Evolutionary conservation across 92 coral and sea anemone species (phyloP), one percentile per base, ranked within the genome.

Genomic region (Parazoanthus swiftii): DNA sequence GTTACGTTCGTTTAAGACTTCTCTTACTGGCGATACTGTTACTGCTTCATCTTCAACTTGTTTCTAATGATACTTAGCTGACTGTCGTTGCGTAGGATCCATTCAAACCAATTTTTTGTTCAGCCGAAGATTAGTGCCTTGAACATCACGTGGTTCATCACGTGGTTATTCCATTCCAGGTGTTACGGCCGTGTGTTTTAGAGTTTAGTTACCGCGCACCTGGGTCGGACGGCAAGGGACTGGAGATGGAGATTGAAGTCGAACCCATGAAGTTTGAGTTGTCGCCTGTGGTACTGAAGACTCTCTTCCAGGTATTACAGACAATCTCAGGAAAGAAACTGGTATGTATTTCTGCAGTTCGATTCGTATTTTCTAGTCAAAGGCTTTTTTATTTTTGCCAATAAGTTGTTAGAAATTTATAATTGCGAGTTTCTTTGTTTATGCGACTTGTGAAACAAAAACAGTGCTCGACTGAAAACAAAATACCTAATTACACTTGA

Each of bases 281-380:
- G 76, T 95, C 98, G 9, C 99, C 99, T 38, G 91, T 89, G 1
- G 94, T 97, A 18, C 92, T 93, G 36, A 89, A 89, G 48, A 92
- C 96, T 43, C 89, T 97, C 16, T 79, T 88, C 74, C 94, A 95
- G 51, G 98, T 97, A 38, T 77, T 91, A 42, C 44, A 79, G 37
- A 91, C 96, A 16, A 79, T 97, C 67, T 91, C 93, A 21, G 97
- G 98, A n/a, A 93, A 93, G 77, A 93, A 91, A 80, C 90, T 95
- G 99, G 99, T 97, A 68, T 25, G 80, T 20, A 74, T 0, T 29
- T 29, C 74, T 33, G 73, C 25, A 42, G 56, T 16, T 18, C 9
- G 4, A 78, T 16, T 33, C 8, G 13, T 18, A 2, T 78, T 29
- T 78, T 8, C 26, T 10, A 8, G 18, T 20, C 46, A 2, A 43